Percentiles rank a stretch among this genome's conserved stretches.
These are phyloP conservation scores for Anaspis maculata DNA, from an alignment of 2,888 invertebrate species.

Conservation along the genomic window DNA sequence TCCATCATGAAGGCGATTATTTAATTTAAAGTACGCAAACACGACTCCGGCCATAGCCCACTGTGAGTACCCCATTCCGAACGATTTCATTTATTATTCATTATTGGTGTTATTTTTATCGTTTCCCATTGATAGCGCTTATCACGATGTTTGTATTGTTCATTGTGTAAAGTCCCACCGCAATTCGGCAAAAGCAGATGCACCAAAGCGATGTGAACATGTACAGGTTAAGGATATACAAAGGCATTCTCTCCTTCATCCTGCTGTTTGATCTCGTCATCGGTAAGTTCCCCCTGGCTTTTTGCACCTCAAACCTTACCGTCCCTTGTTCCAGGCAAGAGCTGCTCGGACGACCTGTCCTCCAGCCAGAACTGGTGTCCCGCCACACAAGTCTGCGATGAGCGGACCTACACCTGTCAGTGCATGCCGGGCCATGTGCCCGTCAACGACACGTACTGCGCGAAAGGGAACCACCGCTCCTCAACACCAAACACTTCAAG, in stretches of 20 bases:
- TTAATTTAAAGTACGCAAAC: slow-evolving; percentile 19
- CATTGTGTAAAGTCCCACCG: slow-evolving; percentile 2
- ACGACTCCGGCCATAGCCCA: background rate
- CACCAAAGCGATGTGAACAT: slow-evolving; percentile 21
- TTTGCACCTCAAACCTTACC: no score
- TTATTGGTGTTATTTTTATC: slow-evolving; percentile 5
- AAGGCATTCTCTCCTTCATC: slow-evolving; percentile 14
- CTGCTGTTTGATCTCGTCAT: slow-evolving; percentile 13
- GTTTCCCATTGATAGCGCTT: slow-evolving; percentile 17
- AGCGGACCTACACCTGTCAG: slow-evolving; percentile 23
- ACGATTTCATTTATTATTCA: slow-evolving; percentile 6
- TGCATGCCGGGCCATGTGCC: slow-evolving; percentile 28
- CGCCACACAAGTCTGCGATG: slow-evolving; percentile 30
- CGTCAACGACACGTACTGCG: slow-evolving; percentile 23
- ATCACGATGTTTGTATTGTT: slow-evolving; percentile 17
- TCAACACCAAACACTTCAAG: slow-evolving; percentile 27
- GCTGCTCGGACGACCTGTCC: slow-evolving; percentile 19
- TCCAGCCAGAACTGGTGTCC: slow-evolving; percentile 22
- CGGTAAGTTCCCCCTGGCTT: no score
- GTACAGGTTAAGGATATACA: slow-evolving; percentile 17
- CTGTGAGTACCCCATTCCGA: background rate
- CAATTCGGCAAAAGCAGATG: background rate
- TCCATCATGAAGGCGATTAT: slow-evolving; percentile 25
- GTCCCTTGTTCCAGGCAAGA: slow-evolving; percentile 5
- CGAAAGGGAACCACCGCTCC: background rate